Base-by-base conservation (phyloP, 2,797 vertebrate genomes). In the Aselliscus stoliczkanus region DNA sequence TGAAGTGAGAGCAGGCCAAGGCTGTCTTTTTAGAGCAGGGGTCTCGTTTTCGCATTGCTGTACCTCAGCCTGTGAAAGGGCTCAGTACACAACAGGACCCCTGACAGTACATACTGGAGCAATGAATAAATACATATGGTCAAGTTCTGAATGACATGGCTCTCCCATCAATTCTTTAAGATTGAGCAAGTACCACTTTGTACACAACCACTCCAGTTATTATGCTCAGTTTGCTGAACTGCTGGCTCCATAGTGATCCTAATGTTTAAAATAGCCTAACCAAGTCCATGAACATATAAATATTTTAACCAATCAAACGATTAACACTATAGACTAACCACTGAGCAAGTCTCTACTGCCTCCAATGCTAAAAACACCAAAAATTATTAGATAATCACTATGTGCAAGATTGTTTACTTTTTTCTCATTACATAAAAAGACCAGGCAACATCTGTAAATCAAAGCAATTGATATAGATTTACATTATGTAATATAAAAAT, bases 271-370 rank as follows among this genome's bases (percentile, higher is more conserved):
- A 54, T 54, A 54, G 5, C 20, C 75, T 87, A 60, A 67, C 23
- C 14, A 84, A 58, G 47, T n/a, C 34, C 50, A 37, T 4, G 3
- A 90, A 82, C 13, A 37, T 72, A 14, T 52, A 85, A 80, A 65
- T 67, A 42, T 83, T 93, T 27, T 73, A 92, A 76, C 3, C 77
- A 92, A 52, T 94, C 5, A 73, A 90, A 93, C 23, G 95, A 94
- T 52, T 76, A 93, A 56, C 54, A 88, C 65, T 89, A 84, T 2
- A 83, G 4, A 82, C 23, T 65, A 86, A 84, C 44, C 15, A 86
- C 8, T 23, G 25, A 73, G 21, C 12, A 90, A 90, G 84, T 88
- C 62, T 88, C 31, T 86, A 75, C 9, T 37, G 10, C 12, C 23
- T 75, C 1, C 23, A 92, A 88, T 2, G 81, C 8, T 25, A 79